These are phyloP conservation scores for Indicator maculatus DNA, from an alignment of 2,113 vertebrate species.

Conservation along the genomic window DNA sequence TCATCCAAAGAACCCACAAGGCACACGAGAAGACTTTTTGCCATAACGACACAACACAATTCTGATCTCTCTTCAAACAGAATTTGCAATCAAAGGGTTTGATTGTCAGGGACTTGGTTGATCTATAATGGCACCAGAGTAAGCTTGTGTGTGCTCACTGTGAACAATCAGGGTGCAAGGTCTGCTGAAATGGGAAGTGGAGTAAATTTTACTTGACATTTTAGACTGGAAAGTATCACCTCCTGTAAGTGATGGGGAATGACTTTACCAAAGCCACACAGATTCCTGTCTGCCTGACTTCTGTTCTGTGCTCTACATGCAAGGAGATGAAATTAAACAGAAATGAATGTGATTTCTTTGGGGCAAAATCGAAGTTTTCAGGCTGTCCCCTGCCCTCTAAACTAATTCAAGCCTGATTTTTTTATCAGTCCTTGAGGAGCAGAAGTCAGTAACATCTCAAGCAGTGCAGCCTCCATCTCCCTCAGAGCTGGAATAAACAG, in stretches of 20 bases:
- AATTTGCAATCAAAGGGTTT: neutral
- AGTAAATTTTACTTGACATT: neutral
- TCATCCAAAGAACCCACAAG: neutral
- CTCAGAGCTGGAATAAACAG: constrained; percentile 60
- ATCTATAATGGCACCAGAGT: neutral
- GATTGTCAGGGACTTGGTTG: neutral
- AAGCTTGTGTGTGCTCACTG: neutral
- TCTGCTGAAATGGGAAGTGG: neutral
- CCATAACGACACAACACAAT: neutral
- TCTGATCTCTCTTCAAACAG: neutral
- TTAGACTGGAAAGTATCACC: neutral
- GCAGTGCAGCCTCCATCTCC: constrained; percentile 32
- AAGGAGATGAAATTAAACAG: constrained; percentile 18
- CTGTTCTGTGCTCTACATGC: neutral
- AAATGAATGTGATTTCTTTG: constrained; percentile 32
- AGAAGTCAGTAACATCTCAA: constrained; percentile 43
- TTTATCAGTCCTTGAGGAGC: constrained; percentile 46
- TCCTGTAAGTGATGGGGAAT: neutral
- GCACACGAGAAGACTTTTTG: neutral
- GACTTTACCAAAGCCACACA: neutral
- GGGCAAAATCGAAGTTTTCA: constrained; percentile 52
- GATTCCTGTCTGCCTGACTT: neutral
- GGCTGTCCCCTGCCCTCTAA: constrained; percentile 4
- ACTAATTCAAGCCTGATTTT: constrained; percentile 10
- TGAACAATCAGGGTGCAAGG: neutral